phyloP scores from a whole-genome alignment of 2,113 vertebrate genomes.

The Rhinoderma darwinii region DNA sequence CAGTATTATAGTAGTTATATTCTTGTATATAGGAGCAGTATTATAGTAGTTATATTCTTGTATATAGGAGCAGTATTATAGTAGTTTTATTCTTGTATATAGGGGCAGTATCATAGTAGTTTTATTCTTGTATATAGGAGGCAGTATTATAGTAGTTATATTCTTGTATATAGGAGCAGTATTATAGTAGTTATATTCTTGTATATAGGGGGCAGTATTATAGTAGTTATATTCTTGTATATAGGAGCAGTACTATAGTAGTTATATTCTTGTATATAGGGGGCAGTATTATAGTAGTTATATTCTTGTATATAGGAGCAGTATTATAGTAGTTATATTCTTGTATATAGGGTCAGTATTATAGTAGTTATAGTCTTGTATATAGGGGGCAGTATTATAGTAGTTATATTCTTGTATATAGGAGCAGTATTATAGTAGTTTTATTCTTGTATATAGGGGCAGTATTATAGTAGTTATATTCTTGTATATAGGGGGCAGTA shows the following conservation, averaged over 20 bases:
- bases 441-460: not conserved
- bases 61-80: no score
- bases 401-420: not conserved
- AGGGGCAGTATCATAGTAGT: not conserved
- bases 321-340: no score
- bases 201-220: not conserved
- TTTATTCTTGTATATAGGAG: not conserved
- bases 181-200: conserved; percentile 4
- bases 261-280: not conserved
- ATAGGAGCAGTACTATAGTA: not conserved
- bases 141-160: conserved; percentile 2
- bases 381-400: not conserved
- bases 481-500: not conserved
- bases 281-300: not conserved
- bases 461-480: conserved; percentile 9
- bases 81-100: not conserved
- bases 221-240: not conserved
- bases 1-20: no score
- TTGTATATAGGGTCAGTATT: not conserved
- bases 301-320: no score
- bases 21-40: no score
- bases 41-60: no score
- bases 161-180: not conserved
- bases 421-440: conserved; percentile 4
- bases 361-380: not conserved